Evolutionary conservation across 2,113 vertebrate genomes (phyloP).

Genomic region (Zosterops borbonicus): DNA sequence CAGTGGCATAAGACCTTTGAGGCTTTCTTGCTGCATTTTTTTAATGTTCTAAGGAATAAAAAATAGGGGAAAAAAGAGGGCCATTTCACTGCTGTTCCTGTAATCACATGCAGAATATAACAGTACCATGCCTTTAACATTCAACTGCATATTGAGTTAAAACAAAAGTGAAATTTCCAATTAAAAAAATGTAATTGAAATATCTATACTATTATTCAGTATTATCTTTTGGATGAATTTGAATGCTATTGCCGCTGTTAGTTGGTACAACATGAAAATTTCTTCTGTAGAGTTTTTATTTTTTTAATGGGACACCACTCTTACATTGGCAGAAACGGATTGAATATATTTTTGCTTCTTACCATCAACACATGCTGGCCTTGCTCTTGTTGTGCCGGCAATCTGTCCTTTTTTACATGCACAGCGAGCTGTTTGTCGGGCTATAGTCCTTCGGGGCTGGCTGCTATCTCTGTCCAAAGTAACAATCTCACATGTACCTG

Average conservation of each 20-base stretch:
- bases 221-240: background rate
- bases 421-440: constrained; percentile 97
- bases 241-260: background rate
- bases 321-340: background rate
- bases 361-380: constrained; percentile 98
- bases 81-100: background rate
- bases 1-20: constrained; percentile 5
- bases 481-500: constrained; percentile 97
- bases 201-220: background rate
- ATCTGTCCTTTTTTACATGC: constrained; percentile 99
- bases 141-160: background rate
- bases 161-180: background rate
- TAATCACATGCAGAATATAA: background rate
- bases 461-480: constrained; percentile 97
- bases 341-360: constrained; percentile 72
- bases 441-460: constrained; percentile 96
- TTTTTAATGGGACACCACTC: background rate
- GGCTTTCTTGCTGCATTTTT: background rate
- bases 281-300: background rate
- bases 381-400: constrained; percentile 95
- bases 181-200: background rate
- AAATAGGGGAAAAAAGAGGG: background rate
- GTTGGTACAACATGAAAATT: background rate
- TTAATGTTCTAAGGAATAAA: background rate
- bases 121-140: background rate